A percentile compares a stretch with the other conserved stretches of the same genome.
These are phyloP conservation scores for Arremon aurantiirostris DNA, from an alignment of 2,797 vertebrate genomes.

Conservation along the genomic window DNA sequence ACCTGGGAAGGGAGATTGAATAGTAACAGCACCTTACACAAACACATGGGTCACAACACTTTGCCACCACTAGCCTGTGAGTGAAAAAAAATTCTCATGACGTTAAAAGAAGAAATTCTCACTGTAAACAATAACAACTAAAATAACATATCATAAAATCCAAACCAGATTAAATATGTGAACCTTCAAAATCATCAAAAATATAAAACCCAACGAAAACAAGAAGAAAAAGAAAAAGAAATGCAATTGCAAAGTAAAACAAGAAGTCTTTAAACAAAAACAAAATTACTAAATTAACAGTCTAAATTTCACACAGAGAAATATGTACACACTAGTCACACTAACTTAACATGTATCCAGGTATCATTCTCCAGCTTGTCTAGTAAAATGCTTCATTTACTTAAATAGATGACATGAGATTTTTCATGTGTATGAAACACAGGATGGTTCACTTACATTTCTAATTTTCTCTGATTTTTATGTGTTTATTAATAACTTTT, in stretches of 20 bases:
- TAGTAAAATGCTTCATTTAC: background rate
- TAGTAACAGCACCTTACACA: background rate
- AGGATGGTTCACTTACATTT: accelerated
- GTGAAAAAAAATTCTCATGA: background rate
- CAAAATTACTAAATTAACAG: background rate
- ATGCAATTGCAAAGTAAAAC: background rate
- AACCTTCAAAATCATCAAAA: background rate
- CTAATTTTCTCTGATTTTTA: background rate
- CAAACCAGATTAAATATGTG: background rate
- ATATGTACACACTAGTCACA: background rate
- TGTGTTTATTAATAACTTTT: background rate
- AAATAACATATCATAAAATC: background rate
- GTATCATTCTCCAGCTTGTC: background rate
- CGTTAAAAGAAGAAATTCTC: background rate
- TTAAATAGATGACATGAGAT: background rate
- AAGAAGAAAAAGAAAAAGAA: too few relatives aligned
- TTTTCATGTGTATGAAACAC: background rate
- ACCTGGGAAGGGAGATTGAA: accelerated
- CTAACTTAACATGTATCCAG: background rate
- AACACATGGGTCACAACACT: background rate
- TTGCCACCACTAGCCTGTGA: background rate
- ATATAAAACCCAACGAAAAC: accelerated
- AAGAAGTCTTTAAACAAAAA: background rate
- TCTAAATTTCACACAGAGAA: background rate
- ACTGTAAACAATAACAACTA: background rate